Percentiles rank a stretch among this genome's conserved stretches.
phyloP scores from a whole-genome alignment of 2,888 invertebrate genomes.

The Alloscopus bannaensis region DNA sequence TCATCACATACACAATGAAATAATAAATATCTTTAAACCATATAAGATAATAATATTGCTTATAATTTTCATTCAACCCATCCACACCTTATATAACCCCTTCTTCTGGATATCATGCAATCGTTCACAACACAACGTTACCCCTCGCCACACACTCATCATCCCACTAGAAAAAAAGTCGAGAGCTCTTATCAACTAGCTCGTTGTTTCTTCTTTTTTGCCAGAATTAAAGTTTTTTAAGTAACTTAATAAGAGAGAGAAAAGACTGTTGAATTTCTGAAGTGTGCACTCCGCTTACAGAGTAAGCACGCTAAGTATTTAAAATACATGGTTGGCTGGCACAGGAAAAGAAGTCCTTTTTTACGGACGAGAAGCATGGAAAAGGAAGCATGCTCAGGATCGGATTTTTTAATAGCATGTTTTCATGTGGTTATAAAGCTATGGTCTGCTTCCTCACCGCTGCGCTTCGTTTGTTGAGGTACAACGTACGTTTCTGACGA shows the following conservation, averaged over 20 bases:
- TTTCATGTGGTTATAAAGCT: conserved; percentile 20
- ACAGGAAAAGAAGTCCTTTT: conserved; percentile 35
- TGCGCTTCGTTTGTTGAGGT: conserved; percentile 10
- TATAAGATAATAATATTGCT: conserved; percentile 2
- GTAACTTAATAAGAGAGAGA: conserved; percentile 24
- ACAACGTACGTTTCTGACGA: neutral
- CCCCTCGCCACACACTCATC: conserved; percentile 6
- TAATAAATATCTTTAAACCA: neutral
- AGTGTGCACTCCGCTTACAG: neutral
- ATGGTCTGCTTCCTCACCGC: conserved; percentile 12
- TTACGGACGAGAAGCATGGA: neutral
- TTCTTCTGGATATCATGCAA: too few species aligned
- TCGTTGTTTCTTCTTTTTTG: conserved; percentile 18
- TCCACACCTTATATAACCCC: neutral
- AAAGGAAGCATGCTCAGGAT: neutral
- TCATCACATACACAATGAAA: neutral
- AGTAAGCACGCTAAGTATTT: neutral
- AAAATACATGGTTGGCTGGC: conserved; percentile 14
- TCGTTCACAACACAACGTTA: neutral
- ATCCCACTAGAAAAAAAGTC: conserved; percentile 2
- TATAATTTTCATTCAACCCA: conserved; percentile 1
- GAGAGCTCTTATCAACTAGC: conserved; percentile 25
- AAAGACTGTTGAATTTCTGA: conserved; percentile 8
- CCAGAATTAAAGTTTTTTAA: conserved; percentile 7
- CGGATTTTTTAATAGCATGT: neutral